Percentiles rank a stretch among this genome's conserved stretches.
Conservation (phyloP, 2,888 invertebrate species). For the Eupsilia transversa region DNA sequence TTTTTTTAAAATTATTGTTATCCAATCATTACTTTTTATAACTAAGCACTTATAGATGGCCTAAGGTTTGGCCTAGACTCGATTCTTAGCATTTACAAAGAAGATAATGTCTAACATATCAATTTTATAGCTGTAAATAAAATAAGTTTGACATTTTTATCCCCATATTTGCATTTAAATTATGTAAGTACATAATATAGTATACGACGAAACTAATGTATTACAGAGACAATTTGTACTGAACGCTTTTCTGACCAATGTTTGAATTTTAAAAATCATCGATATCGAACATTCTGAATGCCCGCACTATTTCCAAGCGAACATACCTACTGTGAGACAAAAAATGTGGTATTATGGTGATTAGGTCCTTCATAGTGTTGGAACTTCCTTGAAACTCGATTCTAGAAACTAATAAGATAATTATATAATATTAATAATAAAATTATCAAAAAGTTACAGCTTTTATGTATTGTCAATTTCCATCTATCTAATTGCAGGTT, state of each 20-base stretch:
- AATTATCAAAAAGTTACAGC: constrained; percentile 1
- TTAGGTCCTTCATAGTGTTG: constrained; percentile 16
- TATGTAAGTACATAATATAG: constrained; percentile 60
- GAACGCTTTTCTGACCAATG: constrained; percentile 51
- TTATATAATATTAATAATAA: background rate
- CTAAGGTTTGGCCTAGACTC: constrained; percentile 36
- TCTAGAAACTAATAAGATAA: constrained; percentile 14
- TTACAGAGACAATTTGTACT: constrained; percentile 40
- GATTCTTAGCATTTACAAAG: constrained; percentile 55
- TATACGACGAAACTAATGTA: constrained; percentile 60
- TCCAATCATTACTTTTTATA: background rate
- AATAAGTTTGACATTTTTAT: constrained; percentile 49
- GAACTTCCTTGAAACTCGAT: constrained; percentile 23
- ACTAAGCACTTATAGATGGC: background rate
- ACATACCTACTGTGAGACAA: background rate
- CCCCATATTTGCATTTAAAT: constrained; percentile 39
- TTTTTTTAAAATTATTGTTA: background rate
- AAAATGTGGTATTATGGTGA: background rate
- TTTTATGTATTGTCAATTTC: constrained; percentile 49
- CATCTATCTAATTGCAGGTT: background rate
- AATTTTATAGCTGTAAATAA: constrained; percentile 69
- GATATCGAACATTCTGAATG: background rate
- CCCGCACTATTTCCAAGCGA: constrained; percentile 3
- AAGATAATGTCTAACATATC: constrained; percentile 74
- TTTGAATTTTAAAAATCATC: constrained; percentile 17